Conservation (phyloP, 2,113 vertebrate genomes). For the Excalfactoria chinensis region DNA sequence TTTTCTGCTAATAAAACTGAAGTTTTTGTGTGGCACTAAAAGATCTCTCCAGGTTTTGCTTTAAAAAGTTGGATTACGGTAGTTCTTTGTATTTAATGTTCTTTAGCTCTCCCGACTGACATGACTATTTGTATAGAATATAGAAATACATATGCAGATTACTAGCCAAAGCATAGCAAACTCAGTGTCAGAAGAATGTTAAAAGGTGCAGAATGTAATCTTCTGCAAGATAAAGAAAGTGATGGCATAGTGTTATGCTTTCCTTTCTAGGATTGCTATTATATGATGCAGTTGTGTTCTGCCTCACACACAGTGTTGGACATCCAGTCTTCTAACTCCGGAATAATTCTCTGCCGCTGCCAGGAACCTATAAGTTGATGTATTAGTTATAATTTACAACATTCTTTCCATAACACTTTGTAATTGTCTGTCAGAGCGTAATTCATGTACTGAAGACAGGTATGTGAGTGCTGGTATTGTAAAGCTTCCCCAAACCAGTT, state of each 20-base stretch:
- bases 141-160: background rate
- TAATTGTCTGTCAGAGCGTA: background rate
- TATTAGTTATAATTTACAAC: background rate
- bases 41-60: background rate
- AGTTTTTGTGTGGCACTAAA: background rate
- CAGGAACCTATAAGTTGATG: background rate
- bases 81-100: background rate
- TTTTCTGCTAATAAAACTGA: background rate
- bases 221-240: background rate
- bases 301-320: fast-evolving
- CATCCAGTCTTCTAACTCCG: background rate
- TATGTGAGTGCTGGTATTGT: background rate
- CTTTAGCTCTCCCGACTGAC: background rate
- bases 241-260: fast-evolving
- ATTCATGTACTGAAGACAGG: background rate
- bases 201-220: background rate
- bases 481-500: background rate
- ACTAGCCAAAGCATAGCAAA: background rate
- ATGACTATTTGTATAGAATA: background rate
- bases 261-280: background rate
- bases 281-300: fast-evolving
- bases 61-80: background rate
- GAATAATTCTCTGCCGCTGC: background rate
- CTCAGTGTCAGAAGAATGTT: background rate
- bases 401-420: background rate